These are phyloP conservation scores for Neolamprologus variostigma DNA, from an alignment of 2,113 vertebrate genomes.

Conservation along the genomic window DNA sequence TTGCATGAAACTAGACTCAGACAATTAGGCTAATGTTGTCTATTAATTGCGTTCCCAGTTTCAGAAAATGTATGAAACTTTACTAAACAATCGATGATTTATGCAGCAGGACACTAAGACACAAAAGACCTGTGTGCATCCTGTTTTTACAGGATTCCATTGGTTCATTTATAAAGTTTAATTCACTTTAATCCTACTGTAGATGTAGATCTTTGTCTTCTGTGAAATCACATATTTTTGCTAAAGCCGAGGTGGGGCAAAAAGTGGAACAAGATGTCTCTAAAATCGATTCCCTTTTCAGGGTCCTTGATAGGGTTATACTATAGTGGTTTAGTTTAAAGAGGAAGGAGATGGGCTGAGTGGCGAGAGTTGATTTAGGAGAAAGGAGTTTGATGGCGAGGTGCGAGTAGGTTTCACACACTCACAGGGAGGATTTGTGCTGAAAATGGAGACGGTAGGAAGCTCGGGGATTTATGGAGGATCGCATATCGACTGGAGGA, in stretches of 20 bases:
- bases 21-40: neutral
- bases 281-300: neutral
- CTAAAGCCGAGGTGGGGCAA: neutral
- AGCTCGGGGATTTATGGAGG: conserved; percentile 29
- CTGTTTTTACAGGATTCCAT: neutral
- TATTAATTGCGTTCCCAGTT: neutral
- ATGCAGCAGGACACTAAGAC: neutral
- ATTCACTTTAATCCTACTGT: neutral
- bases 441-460: conserved; percentile 24
- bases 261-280: neutral
- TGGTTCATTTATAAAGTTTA: neutral
- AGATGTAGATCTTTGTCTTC: neutral
- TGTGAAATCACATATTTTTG: neutral
- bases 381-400: neutral
- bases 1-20: neutral
- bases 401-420: neutral
- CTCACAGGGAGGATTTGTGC: conserved; percentile 10
- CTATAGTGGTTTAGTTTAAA: neutral
- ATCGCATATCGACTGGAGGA: conserved; percentile 28
- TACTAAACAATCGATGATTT: neutral
- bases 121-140: neutral
- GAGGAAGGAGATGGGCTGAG: neutral
- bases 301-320: neutral
- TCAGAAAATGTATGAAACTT: neutral
- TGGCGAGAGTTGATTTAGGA: neutral